phyloP scores from a whole-genome alignment of 2,797 vertebrate genomes.

The Masticophis lateralis region DNA sequence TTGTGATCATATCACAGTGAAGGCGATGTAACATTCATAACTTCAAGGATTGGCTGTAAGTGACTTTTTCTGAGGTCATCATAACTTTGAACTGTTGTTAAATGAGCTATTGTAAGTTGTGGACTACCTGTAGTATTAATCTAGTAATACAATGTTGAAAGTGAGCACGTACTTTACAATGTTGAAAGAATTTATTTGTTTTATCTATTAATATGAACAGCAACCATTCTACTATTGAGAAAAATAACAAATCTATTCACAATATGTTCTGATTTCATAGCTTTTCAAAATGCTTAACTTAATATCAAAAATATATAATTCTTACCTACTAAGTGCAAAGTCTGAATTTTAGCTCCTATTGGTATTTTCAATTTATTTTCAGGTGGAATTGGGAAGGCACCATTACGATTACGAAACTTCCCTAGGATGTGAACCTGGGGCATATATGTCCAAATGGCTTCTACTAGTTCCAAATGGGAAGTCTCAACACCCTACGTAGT shows the following conservation, averaged over 20 bases:
- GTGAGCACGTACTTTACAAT: background rate
- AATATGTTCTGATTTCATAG: conserved; percentile 24
- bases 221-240: background rate
- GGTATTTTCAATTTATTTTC: conserved; percentile 98
- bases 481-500: conserved; percentile 90
- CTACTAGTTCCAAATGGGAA: conserved; percentile 95
- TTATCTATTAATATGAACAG: background rate
- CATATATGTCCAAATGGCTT: conserved; percentile 99
- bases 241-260: background rate
- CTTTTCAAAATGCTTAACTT: conserved; percentile 44
- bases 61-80: background rate
- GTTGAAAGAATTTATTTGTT: background rate
- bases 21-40: no score
- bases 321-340: conserved; percentile 86
- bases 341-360: conserved; percentile 97
- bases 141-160: background rate
- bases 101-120: background rate
- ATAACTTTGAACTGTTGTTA: background rate
- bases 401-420: conserved; percentile 98
- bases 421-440: conserved; percentile 97
- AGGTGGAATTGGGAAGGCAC: conserved; percentile 95
- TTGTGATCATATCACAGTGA: no score
- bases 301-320: conserved; percentile 39
- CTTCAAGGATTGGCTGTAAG: no score
- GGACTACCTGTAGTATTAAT: background rate